Conservation (phyloP, 2,113 vertebrate genomes). For the Noctilio leporinus region DNA sequence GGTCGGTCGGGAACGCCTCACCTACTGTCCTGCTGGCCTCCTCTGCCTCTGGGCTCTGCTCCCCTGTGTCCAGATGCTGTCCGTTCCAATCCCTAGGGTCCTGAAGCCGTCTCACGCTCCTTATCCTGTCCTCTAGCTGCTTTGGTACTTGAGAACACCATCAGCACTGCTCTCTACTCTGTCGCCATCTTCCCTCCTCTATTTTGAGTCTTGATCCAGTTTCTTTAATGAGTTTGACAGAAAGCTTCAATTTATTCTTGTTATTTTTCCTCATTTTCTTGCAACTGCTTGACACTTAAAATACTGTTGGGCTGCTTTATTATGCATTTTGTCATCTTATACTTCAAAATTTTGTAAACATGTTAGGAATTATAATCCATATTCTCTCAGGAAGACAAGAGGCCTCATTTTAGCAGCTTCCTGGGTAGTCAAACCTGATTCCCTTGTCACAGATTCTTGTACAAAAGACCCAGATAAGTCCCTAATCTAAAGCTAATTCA, state of each 20-base stretch:
- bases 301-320: neutral
- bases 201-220: neutral
- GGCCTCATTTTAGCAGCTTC: neutral
- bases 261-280: constrained; percentile 17
- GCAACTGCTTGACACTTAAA: neutral
- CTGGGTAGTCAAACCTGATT: neutral
- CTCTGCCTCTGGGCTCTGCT: no score
- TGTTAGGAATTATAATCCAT: neutral
- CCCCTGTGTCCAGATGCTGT: no score
- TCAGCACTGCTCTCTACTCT: no score
- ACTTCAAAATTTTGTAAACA: neutral
- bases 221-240: neutral
- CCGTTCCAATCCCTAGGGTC: no score
- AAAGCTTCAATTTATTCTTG: neutral
- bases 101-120: no score
- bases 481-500: neutral
- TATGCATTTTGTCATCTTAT: neutral
- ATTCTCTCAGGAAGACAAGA: neutral
- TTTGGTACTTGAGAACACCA: no score
- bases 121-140: no score
- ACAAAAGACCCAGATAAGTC: neutral
- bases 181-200: no score
- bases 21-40: no score
- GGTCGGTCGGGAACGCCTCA: no score
- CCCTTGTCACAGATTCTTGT: neutral